Percentiles rank a stretch among this genome's conserved stretches.
phyloP scores from a whole-genome alignment of 1,140 invertebrate genomes.

The Leptopilina clavipes region DNA sequence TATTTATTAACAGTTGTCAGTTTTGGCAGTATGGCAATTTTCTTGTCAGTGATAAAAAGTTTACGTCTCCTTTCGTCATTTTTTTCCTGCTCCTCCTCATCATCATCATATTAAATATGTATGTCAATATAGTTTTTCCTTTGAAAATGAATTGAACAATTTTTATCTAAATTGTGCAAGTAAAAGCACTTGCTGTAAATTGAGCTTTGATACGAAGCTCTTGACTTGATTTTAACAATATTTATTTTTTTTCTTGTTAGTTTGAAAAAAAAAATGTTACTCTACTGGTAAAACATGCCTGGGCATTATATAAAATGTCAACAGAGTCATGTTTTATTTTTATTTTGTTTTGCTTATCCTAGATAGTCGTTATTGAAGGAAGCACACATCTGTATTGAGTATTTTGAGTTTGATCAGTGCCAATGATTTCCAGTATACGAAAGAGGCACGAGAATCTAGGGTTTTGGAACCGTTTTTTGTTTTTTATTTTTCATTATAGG shows the following conservation, averaged over 20 bases:
- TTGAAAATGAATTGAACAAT: conserved; percentile 39
- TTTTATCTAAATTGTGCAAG: conserved; percentile 32
- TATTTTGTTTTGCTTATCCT: conserved; percentile 38
- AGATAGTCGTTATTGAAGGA: conserved; percentile 49
- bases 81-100: conserved; percentile 29
- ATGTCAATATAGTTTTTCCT: conserved; percentile 36
- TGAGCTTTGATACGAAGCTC: conserved; percentile 39
- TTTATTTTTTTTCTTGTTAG: background rate
- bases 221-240: background rate
- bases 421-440: background rate
- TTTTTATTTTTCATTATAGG: background rate
- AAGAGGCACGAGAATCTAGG: conserved; percentile 3
- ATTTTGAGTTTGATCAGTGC: conserved; percentile 33
- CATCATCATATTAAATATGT: background rate
- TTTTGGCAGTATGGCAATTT: conserved; percentile 75
- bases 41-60: conserved; percentile 59
- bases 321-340: conserved; percentile 5
- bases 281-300: conserved; percentile 23
- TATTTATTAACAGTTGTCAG: conserved; percentile 70
- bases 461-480: background rate
- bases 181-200: conserved; percentile 49
- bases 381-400: conserved; percentile 52
- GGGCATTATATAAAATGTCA: conserved; percentile 26
- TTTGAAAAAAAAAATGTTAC: conserved; percentile 37
- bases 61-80: conserved; percentile 53